Conservation (phyloP, 1,140 invertebrate genomes). For the Drosophila bocki region DNA sequence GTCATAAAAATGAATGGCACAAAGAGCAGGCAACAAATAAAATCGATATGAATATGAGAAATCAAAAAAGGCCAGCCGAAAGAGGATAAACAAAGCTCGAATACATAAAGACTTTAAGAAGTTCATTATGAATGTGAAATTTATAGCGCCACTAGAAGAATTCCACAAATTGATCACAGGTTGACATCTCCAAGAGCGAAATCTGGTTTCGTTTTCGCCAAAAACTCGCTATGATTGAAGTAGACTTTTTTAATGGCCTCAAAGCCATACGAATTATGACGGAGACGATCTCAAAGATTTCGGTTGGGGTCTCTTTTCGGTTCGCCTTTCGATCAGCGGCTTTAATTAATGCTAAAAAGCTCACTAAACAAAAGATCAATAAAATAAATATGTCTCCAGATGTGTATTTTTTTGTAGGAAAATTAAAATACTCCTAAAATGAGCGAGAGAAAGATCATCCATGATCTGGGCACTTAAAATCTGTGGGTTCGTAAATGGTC, state of each 20-base stretch:
- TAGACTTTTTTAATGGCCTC: constrained; percentile 32
- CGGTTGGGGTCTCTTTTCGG: constrained; percentile 31
- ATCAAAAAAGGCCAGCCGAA: constrained; percentile 25
- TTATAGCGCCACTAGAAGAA: constrained; percentile 65
- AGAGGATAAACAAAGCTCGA: constrained; percentile 26
- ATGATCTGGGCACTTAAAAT: constrained; percentile 41
- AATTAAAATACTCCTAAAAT: constrained; percentile 52
- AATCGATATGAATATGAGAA: constrained; percentile 32
- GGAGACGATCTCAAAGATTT: constrained; percentile 62
- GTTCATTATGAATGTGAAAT: constrained; percentile 77
- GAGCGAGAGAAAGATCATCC: constrained; percentile 17
- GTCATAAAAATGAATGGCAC: constrained; percentile 69
- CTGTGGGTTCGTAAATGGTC: constrained; percentile 45
- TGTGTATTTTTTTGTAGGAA: not conserved
- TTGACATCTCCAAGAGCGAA: constrained; percentile 37
- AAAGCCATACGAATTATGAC: constrained; percentile 61
- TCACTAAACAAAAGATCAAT: constrained; percentile 39
- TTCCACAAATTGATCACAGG: constrained; percentile 67
- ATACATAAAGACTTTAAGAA: constrained; percentile 39
- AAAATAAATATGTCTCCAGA: constrained; percentile 38
- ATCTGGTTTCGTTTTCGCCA: constrained; percentile 68
- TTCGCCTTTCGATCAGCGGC: constrained; percentile 45
- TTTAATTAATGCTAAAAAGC: constrained; percentile 60
- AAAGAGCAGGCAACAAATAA: constrained; percentile 34
- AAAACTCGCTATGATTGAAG: constrained; percentile 66